These are phyloP conservation scores for Ophthalmolycus amberensis DNA, from an alignment of 2,113 vertebrate species.

Conservation along the genomic window DNA sequence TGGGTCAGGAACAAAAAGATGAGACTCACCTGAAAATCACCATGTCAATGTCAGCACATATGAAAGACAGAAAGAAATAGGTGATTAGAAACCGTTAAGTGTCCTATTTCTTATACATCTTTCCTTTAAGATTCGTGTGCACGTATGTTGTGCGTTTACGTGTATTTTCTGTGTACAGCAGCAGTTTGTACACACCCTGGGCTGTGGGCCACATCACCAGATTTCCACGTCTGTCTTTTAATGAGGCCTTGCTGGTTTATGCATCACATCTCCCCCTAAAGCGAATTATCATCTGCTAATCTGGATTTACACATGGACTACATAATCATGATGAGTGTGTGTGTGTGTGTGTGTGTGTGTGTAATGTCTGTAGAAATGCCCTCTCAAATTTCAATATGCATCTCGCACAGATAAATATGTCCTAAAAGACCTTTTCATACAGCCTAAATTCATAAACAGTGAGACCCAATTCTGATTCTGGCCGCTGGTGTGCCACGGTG, in stretches of 20 bases:
- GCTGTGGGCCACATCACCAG: slow-evolving; percentile 65
- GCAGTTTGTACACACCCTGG: slow-evolving; percentile 32
- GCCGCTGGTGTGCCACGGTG: slow-evolving; percentile 22
- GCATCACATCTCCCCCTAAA: slow-evolving; percentile 45
- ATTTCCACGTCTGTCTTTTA: slow-evolving; percentile 65
- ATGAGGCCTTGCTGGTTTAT: slow-evolving; percentile 67
- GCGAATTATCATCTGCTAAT: slow-evolving; percentile 75
- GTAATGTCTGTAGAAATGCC: neutral
- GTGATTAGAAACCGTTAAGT: slow-evolving; percentile 27
- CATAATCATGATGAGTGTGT: slow-evolving; percentile 41
- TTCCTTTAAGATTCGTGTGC: neutral
- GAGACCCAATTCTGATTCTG: slow-evolving; percentile 38
- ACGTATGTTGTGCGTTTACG: neutral
- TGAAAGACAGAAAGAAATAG: slow-evolving; percentile 31
- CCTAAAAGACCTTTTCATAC: slow-evolving; percentile 8
- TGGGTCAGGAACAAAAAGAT: slow-evolving; percentile 20
- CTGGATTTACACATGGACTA: slow-evolving; percentile 68
- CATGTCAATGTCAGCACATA: slow-evolving; percentile 53
- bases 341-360: slow-evolving; percentile 30
- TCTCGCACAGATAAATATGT: slow-evolving; percentile 29
- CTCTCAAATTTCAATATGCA: slow-evolving; percentile 47
- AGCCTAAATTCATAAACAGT: slow-evolving; percentile 40
- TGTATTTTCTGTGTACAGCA: slow-evolving; percentile 10
- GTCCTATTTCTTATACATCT: neutral
- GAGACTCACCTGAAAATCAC: slow-evolving; percentile 65